These are phyloP conservation scores for Meloidogyne chitwoodi DNA, from an alignment of 1,140 invertebrate species.

Conservation along the genomic window DNA sequence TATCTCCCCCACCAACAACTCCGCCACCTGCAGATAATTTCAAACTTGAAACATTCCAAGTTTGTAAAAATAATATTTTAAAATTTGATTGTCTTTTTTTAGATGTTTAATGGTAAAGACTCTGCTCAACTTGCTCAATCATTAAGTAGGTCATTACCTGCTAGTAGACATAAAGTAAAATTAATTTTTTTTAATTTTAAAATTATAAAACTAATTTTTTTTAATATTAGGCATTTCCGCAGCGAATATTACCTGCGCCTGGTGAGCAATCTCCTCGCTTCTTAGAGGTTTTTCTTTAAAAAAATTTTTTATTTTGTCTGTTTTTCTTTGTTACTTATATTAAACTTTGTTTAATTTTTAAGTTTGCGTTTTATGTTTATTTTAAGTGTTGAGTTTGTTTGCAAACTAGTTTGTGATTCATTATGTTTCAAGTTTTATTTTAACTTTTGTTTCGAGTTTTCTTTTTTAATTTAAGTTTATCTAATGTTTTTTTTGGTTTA, in stretches of 20 bases:
- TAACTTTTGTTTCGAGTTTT: too few species aligned
- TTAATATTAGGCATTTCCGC: neutral
- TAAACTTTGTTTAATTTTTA: neutral
- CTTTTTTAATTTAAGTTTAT: neutral
- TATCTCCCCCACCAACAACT: slow-evolving; percentile 26
- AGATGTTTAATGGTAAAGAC: slow-evolving; percentile 45
- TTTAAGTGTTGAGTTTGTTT: neutral
- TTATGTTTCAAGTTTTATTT: neutral
- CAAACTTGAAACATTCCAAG: slow-evolving; percentile 53
- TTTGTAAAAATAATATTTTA: neutral
- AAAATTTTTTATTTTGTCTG: neutral
- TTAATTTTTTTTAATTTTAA: neutral
- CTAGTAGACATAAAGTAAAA: neutral
- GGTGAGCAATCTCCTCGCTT: neutral
- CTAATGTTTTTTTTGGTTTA: neutral
- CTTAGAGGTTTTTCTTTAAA: neutral
- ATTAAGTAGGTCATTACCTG: neutral
- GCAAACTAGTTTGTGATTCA: too few species aligned
- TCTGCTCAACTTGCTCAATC: slow-evolving; percentile 28
- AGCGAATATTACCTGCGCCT: neutral
- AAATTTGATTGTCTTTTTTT: neutral
- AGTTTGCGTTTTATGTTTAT: too few species aligned
- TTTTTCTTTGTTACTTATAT: neutral
- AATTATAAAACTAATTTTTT: neutral
- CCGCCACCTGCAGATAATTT: slow-evolving; percentile 53